Evolutionary conservation across 2,888 invertebrate genomes (phyloP).

Genomic region (Hofmannophila pseudospretella): DNA sequence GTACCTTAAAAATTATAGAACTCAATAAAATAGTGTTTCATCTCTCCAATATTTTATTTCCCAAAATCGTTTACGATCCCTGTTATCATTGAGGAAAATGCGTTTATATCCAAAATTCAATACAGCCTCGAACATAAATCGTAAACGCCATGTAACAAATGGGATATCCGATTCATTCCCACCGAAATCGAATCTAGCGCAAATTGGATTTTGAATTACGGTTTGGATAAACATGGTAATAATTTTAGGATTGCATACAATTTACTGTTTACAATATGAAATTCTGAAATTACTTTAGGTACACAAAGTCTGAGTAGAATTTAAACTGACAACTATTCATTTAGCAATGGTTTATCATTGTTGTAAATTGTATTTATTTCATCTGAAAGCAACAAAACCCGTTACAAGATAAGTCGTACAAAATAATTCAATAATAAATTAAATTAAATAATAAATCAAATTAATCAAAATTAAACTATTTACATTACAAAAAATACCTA

Average conservation of each 20-base stretch:
- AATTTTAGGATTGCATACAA: slow-evolving; percentile 25
- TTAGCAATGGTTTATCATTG: no score
- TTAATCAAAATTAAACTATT: no score
- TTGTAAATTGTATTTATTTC: no score
- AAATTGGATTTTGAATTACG: slow-evolving; percentile 70
- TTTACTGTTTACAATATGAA: neutral
- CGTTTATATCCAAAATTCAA: slow-evolving; percentile 43
- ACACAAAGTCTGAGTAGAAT: no score
- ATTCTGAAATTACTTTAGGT: neutral
- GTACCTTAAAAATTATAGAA: no score
- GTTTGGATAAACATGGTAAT: slow-evolving; percentile 40
- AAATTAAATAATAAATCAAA: no score
- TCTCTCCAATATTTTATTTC: slow-evolving; percentile 1
- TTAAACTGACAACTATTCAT: no score
- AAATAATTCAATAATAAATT: no score
- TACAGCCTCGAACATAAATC: slow-evolving; percentile 48
- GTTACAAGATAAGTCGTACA: no score
- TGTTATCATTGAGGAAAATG: slow-evolving; percentile 15
- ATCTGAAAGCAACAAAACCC: no score
- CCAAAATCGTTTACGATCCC: neutral
- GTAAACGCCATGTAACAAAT: slow-evolving; percentile 44
- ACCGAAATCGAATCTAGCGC: slow-evolving; percentile 57
- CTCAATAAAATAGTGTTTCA: no score
- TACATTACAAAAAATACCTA: no score
- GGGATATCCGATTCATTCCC: slow-evolving; percentile 55